Evolutionary conservation across 2,113 vertebrate species (phyloP).

Genomic region (Lepisosteus osseus): DNA sequence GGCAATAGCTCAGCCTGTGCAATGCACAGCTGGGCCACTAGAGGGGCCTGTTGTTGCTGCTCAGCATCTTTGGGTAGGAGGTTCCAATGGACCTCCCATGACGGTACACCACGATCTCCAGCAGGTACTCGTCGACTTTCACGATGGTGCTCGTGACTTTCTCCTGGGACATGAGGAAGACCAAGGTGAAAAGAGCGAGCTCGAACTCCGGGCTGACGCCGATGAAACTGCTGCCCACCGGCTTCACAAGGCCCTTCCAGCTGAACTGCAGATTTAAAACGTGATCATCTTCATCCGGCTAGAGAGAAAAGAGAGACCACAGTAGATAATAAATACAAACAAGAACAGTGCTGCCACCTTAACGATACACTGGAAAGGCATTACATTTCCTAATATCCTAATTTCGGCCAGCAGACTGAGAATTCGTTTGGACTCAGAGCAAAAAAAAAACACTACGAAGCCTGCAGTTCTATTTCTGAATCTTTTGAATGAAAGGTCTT

Average conservation of each 20-base stretch:
- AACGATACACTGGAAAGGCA: too few species aligned
- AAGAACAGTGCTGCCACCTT: neutral
- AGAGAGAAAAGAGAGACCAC: slow-evolving; percentile 16
- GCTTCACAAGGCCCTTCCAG: slow-evolving; percentile 78
- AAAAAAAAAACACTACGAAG: too few species aligned
- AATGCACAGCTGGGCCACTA: slow-evolving; percentile 17
- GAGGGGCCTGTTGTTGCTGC: slow-evolving; percentile 59
- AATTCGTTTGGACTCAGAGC: too few species aligned
- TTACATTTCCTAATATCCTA: too few species aligned
- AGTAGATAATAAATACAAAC: neutral
- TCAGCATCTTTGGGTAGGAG: slow-evolving; percentile 74
- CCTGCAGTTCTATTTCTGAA: too few species aligned
- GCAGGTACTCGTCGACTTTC: slow-evolving; percentile 71
- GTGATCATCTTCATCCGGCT: slow-evolving; percentile 79
- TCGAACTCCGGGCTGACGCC: slow-evolving; percentile 81
- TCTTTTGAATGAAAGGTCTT: too few species aligned
- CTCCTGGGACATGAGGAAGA: slow-evolving; percentile 73
- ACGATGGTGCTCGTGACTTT: slow-evolving; percentile 59
- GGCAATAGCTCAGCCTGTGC: too few species aligned
- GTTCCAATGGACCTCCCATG: slow-evolving; percentile 73
- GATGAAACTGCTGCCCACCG: slow-evolving; percentile 71
- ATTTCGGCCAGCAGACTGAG: too few species aligned
- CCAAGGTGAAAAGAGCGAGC: slow-evolving; percentile 74
- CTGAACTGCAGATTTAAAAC: slow-evolving; percentile 83
- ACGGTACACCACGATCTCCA: slow-evolving; percentile 72